These are phyloP conservation scores for Agrotis segetum DNA, from an alignment of 2,888 invertebrate species.

Conservation along the genomic window DNA sequence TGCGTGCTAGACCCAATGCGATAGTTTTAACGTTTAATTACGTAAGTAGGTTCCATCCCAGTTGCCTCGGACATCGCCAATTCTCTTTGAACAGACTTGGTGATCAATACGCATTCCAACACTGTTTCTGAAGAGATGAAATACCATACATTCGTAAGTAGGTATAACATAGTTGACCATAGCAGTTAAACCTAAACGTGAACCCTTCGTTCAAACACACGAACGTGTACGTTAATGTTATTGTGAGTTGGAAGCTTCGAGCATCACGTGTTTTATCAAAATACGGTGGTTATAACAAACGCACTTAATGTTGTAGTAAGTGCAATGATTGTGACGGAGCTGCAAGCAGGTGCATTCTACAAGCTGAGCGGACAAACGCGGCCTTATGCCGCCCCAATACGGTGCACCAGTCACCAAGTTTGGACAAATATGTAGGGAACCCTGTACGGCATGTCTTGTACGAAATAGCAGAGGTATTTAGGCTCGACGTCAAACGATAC, in stretches of 20 bases:
- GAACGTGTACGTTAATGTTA: slow-evolving; percentile 4
- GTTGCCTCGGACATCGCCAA: not conserved
- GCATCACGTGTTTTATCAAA: slow-evolving; percentile 71
- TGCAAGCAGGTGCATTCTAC: slow-evolving; percentile 82
- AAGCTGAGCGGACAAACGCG: slow-evolving; percentile 63
- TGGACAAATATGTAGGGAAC: slow-evolving; percentile 85
- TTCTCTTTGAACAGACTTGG: not conserved
- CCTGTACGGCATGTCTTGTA: slow-evolving; percentile 86
- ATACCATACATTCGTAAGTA: slow-evolving; percentile 13
- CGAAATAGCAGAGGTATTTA: slow-evolving; percentile 81
- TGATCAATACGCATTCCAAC: not conserved
- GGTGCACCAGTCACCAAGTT: slow-evolving; percentile 76
- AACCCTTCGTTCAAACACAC: not conserved
- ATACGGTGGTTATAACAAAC: slow-evolving; percentile 69
- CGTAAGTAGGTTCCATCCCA: too few relatives aligned
- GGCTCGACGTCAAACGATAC: slow-evolving; percentile 62
- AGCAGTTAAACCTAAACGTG: not conserved
- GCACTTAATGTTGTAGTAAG: slow-evolving; percentile 74
- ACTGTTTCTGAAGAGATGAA: slow-evolving; percentile 1
- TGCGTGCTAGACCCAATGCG: too few relatives aligned
- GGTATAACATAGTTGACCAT: too few relatives aligned
- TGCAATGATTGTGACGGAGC: slow-evolving; percentile 77
- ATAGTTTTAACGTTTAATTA: not conserved
- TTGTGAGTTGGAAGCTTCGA: slow-evolving; percentile 19
- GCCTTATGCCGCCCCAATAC: slow-evolving; percentile 75